Percentiles rank a stretch among this genome's conserved stretches.
phyloP scores from a whole-genome alignment of 2,113 vertebrate species.

The Seriola quinqueradiata region DNA sequence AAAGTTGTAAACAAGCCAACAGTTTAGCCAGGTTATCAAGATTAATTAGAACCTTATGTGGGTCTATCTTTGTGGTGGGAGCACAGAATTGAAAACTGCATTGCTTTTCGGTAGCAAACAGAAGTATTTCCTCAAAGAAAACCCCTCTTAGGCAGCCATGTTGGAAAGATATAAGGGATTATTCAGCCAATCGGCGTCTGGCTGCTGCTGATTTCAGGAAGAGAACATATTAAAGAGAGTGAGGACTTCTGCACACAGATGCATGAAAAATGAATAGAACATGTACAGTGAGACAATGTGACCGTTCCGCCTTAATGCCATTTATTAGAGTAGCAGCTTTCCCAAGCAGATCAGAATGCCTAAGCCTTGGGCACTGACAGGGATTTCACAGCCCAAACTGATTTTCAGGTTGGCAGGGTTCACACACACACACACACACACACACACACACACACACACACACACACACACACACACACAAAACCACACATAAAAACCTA shows the following conservation, averaged over 20 bases:
- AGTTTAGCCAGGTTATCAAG: background rate
- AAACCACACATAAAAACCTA: background rate
- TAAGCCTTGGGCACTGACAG: conserved; percentile 72
- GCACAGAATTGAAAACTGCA: background rate
- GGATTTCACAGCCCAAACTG: conserved; percentile 78
- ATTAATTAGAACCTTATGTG: background rate
- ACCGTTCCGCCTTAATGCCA: conserved; percentile 69
- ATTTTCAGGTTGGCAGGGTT: conserved; percentile 68
- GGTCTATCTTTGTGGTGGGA: background rate
- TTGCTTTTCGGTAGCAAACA: background rate
- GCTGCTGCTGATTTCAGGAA: background rate
- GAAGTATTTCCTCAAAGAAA: background rate
- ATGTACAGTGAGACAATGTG: conserved; percentile 76
- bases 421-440: conserved; percentile 41
- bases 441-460: conserved; percentile 40
- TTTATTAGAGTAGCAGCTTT: conserved; percentile 75
- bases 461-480: conserved; percentile 42
- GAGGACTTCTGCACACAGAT: conserved; percentile 6
- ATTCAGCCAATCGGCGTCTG: background rate
- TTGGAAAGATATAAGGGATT: background rate
- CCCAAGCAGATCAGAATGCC: conserved; percentile 74
- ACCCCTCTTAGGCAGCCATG: background rate
- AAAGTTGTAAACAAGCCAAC: background rate
- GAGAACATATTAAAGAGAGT: background rate
- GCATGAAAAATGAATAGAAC: conserved; percentile 57